Base-by-base conservation (phyloP, 2,888 invertebrate genomes). In the Cylindroiulus punctatus region DNA sequence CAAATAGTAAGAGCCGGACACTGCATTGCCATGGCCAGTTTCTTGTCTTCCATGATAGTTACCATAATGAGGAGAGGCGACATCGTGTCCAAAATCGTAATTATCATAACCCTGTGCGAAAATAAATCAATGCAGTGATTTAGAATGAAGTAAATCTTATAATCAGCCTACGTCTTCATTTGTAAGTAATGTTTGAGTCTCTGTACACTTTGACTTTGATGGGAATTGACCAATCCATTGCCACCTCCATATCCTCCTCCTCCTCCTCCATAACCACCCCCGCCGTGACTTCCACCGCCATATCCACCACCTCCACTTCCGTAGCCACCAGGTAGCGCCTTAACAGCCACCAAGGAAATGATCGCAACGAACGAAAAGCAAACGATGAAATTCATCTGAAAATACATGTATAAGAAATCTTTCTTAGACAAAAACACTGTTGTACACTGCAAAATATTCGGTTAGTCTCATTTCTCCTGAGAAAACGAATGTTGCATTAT, bases 1-100 rank as follows among this genome's bases (percentile, higher is more conserved):
- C 22, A 87, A 42, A 52, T 87, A 87, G 26, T 87, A 87, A 52
- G 81, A 26, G 12, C 87, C 87, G 8, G 32, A 40, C 42, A 87
- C 87, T 81, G 87, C 19, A 81, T 87, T 82, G 32, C 86, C 86
- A 52, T 36, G 32, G 19, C 83, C 86, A 40, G 83, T 52, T 65
- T 86, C 86, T 84, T 85, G 85, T 30, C 87, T 85, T 17, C 87
- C 87, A 26, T 87, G 87, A 19, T 81, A 85, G 85, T 87, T 87
- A 22, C 85, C 85, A 44, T 87, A 87, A 40, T 87, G 85, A 14
- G 87, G 87, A 14, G 81, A 81, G 4, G 81, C 30, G 7, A 87
- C 85, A 85, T 85, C 87, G 26, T 87, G 82, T 30, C 87, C 87
- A 85, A 87, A 87, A 32, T 87, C 57, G 19, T 85, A 57, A 76